Conservation (phyloP, 2,113 vertebrate species). For the Pterocles burchelli region DNA sequence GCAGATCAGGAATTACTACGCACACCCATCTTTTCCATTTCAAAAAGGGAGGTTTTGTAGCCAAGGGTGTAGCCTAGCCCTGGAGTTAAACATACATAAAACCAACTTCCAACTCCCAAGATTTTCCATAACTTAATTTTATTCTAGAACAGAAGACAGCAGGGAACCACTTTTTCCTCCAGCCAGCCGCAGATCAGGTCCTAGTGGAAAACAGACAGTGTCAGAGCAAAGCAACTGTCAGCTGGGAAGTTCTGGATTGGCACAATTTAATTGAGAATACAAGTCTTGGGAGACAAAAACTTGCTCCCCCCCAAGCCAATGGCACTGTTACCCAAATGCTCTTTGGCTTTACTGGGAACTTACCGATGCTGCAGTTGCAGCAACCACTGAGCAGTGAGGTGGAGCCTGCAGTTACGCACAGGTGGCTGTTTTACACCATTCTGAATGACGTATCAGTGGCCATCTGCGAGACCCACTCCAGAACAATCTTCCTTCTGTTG, state of each 20-base stretch:
- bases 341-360: not conserved
- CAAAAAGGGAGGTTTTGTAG: not conserved
- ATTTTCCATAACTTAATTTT: not conserved
- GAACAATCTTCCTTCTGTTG: not conserved
- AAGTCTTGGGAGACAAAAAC: not conserved
- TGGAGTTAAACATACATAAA: not conserved
- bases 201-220: not conserved
- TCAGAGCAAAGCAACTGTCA: not conserved
- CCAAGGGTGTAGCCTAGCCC: not conserved
- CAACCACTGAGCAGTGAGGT: not conserved
- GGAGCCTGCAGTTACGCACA: not conserved
- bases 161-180: not conserved
- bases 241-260: not conserved
- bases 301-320: accelerated
- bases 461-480: not conserved
- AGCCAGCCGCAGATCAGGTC: not conserved
- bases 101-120: accelerated
- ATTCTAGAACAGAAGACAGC: not conserved
- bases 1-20: accelerated
- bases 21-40: not conserved
- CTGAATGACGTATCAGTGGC: accelerated
- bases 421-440: not conserved
- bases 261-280: not conserved
- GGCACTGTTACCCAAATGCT: not conserved
- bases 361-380: not conserved